phyloP scores from a whole-genome alignment of 2,888 invertebrate genomes.

The Psylliodes chrysocephalus region DNA sequence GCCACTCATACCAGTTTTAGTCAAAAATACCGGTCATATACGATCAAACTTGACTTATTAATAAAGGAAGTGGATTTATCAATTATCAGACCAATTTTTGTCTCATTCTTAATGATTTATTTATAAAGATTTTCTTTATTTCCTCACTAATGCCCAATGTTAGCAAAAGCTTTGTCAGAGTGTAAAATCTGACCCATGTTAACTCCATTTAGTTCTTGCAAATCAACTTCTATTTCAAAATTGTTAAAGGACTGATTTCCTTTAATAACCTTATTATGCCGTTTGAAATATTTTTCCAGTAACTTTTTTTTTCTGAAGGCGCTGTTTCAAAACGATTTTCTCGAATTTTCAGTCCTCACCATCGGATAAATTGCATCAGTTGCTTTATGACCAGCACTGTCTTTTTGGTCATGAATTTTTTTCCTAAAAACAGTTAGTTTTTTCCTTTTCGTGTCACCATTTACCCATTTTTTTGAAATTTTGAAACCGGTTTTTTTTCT shows the following conservation, averaged over 20 bases:
- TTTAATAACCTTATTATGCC: no score
- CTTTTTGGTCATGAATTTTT: neutral
- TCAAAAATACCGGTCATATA: conserved; percentile 11
- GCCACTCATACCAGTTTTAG: conserved; percentile 15
- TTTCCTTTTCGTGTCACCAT: neutral
- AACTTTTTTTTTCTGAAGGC: neutral
- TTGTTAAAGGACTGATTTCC: no score
- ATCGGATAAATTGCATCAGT: conserved; percentile 8
- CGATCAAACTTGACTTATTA: conserved; percentile 11
- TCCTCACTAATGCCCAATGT: no score
- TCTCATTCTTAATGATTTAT: conserved; percentile 1
- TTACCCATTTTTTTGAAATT: conserved; percentile 1
- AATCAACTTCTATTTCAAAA: no score
- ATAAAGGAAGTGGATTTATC: conserved; percentile 2
- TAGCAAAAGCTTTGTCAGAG: no score
- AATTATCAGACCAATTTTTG: conserved; percentile 7
- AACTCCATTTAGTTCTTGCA: no score
- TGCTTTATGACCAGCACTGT: conserved; percentile 17
- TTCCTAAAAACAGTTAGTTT: no score
- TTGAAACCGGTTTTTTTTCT: conserved; percentile 2
- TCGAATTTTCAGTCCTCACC: conserved; percentile 3
- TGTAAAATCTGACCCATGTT: no score
- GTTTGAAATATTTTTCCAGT: neutral
- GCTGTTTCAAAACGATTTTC: conserved; percentile 7
- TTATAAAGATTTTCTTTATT: conserved; percentile 4